Evolutionary conservation across 2,888 invertebrate species (phyloP).

Genomic region (Apocheima hispidaria): DNA sequence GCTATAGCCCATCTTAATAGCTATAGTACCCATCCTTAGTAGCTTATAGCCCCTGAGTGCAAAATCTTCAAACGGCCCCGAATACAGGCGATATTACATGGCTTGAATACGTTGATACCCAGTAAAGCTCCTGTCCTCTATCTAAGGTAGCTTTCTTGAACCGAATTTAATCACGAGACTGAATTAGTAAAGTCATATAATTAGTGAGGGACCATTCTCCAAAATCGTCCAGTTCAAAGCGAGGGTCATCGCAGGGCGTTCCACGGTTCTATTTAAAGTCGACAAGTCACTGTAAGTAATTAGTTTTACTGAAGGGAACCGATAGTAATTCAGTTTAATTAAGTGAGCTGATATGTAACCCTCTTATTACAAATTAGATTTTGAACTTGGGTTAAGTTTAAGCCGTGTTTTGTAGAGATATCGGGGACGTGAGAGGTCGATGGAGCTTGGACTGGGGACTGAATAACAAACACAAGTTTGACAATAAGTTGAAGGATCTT

Average conservation of each 20-base stretch:
- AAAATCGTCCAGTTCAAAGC: conserved; percentile 37
- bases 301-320: conserved; percentile 42
- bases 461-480: conserved; percentile 23
- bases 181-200: conserved; percentile 31
- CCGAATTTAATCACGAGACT: conserved; percentile 30
- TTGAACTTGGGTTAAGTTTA: conserved; percentile 44
- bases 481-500: conserved; percentile 21
- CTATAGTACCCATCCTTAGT: no score
- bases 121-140: conserved; percentile 9
- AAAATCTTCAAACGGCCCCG: neutral
- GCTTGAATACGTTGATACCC: conserved; percentile 9
- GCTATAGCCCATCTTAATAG: no score
- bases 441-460: conserved; percentile 16
- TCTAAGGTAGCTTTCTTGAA: conserved; percentile 23
- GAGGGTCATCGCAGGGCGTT: conserved; percentile 36
- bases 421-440: conserved; percentile 32
- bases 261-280: conserved; percentile 35
- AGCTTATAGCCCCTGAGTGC: neutral
- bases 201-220: conserved; percentile 31
- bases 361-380: conserved; percentile 52
- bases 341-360: conserved; percentile 49
- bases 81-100: neutral
- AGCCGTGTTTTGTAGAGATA: conserved; percentile 42
- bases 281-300: conserved; percentile 45
- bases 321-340: conserved; percentile 50